phyloP scores from a whole-genome alignment of 2,888 invertebrate genomes.

The Sussaba pulchella region DNA sequence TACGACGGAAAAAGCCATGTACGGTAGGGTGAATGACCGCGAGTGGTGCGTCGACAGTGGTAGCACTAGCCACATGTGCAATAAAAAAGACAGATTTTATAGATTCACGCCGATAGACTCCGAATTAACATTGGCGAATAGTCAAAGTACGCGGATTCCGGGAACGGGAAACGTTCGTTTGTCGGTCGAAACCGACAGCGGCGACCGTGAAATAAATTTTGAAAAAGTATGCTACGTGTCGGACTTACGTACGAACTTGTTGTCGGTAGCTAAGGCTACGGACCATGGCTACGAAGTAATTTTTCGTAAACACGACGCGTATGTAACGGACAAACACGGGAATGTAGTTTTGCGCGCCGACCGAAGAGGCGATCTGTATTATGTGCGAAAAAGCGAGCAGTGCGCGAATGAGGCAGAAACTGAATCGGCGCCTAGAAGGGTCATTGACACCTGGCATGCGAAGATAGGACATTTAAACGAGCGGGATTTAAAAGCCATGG shows the following conservation, averaged over 20 bases:
- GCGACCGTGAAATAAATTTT: not conserved
- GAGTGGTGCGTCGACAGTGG: conserved; percentile 54
- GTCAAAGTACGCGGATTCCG: conserved; percentile 41
- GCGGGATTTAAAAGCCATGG: conserved; percentile 55
- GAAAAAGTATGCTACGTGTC: not conserved
- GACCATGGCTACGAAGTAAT: conserved; percentile 27
- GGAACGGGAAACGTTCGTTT: conserved; percentile 43
- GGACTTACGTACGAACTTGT: conserved; percentile 19
- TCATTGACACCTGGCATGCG: conserved; percentile 55
- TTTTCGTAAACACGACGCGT: conserved; percentile 19
- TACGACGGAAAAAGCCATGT: conserved; percentile 7
- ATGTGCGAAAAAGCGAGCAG: no score
- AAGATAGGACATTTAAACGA: conserved; percentile 62
- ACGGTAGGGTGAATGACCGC: not conserved
- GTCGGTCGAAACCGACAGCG: not conserved
- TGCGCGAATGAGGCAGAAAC: no score
- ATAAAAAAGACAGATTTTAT: conserved; percentile 43
- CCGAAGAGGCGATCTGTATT: not conserved
- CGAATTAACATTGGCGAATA: conserved; percentile 51
- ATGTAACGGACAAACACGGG: not conserved
- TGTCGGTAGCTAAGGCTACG: conserved; percentile 14
- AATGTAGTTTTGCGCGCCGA: not conserved
- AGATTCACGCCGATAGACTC: conserved; percentile 27
- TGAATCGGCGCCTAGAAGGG: not conserved
- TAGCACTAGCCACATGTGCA: conserved; percentile 52